Evolutionary conservation across 2,797 vertebrate genomes (phyloP).

Genomic region (Hippocampus kuda): DNA sequence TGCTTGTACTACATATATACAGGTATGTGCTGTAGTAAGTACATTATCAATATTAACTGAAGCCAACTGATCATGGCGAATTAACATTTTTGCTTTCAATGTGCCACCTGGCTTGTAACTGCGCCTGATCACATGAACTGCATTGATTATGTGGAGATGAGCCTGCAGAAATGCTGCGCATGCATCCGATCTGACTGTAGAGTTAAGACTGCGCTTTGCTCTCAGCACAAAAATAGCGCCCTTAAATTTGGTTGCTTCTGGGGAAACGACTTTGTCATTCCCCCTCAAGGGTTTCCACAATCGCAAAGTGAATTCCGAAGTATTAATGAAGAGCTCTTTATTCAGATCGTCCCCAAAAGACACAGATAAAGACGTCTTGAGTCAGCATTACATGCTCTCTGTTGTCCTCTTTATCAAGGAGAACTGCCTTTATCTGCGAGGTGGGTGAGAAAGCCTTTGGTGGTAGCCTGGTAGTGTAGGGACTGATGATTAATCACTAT

Average conservation of each 20-base stretch:
- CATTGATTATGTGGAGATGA: no score
- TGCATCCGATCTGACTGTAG: no score
- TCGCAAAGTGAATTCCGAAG: conserved; percentile 27
- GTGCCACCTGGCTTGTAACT: no score
- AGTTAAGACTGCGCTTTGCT: no score
- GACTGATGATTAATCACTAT: background rate
- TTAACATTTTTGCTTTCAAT: no score
- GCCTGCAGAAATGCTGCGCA: no score
- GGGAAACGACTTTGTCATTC: conserved; percentile 17
- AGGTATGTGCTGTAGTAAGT: no score
- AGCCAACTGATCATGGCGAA: no score
- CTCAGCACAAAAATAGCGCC: background rate
- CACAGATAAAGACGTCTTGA: conserved; percentile 34
- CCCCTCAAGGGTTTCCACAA: conserved; percentile 9
- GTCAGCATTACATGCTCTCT: conserved; percentile 40
- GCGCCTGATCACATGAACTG: no score
- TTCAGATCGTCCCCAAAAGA: conserved; percentile 42
- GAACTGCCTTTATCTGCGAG: conserved; percentile 22
- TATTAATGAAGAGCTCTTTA: conserved; percentile 36
- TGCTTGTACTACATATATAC: no score
- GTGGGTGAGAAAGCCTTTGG: background rate
- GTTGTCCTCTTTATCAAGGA: conserved; percentile 30
- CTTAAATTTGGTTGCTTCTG: background rate
- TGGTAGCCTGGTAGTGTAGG: background rate
- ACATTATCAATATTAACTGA: no score